Base-by-base conservation (phyloP, 2,888 invertebrate species). In the Cremastinae sp. region DNA sequence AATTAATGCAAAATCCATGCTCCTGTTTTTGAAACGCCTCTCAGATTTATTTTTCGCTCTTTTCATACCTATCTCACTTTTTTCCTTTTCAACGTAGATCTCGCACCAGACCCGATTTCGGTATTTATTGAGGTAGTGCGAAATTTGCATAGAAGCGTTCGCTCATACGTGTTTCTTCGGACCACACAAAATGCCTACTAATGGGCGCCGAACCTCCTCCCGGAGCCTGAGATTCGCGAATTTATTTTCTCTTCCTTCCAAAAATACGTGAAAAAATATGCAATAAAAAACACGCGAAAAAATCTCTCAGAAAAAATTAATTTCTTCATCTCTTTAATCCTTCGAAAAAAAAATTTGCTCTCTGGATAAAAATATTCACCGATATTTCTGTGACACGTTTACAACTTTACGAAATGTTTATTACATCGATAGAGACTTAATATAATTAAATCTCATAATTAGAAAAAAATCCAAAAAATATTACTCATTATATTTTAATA, bases 111-210 rank as follows among this genome's bases (percentile, higher is more conserved):
- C 12, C 37, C 83, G 83, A 85, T 85, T 84, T 84, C 82, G 81
- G 83, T 89, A 89, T 89, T 88, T 89, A 89, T 89, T 87, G 85
- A 83, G 87, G 86, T 86, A 83, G 85, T 83, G 80, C 72, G 78
- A 82, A 86, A 89, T 88, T 88, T 88, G 86, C 88, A 89, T 89
- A 88, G 84, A 82, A 86, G 85, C 86, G 83, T 83, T 28, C 28
- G 28, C 83, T 83, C 82, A 82, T 84, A 79, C 83, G 79, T 82
- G 79, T 80, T 77, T 74, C 72, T 62, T 5, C 75, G 85, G 89
- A 89, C 88, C 89, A 89, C 88, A 89, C 89, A 89, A 87, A 88
- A 87, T 88, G 86, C 85, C 86, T 86, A 86, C 88, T 89, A 88
- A 88, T 88, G 87, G 88, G 78, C 81, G 75, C 66, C 58, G 64